Conservation (phyloP, 2,113 vertebrate genomes). For the Stictonetta naevosa region DNA sequence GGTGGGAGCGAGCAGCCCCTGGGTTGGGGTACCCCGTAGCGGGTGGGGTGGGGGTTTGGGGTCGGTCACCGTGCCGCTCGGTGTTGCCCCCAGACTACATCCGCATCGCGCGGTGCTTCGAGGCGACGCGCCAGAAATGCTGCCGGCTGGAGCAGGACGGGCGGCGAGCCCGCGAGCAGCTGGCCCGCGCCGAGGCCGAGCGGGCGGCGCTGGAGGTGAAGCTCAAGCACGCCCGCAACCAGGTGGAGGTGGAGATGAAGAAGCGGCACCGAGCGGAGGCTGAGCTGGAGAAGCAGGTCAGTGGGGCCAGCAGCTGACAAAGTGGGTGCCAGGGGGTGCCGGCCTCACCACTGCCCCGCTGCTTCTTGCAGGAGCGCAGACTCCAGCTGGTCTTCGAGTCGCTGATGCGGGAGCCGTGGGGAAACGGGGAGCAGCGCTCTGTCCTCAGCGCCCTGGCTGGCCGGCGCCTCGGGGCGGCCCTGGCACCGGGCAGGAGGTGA, state of each 20-base stretch:
- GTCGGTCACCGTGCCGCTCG: too few species aligned
- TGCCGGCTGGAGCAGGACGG: constrained; percentile 77
- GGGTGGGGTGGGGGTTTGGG: too few species aligned
- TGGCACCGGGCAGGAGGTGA: neutral
- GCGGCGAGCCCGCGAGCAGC: constrained; percentile 76
- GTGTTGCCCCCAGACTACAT: constrained; percentile 63
- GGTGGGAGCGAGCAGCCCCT: neutral
- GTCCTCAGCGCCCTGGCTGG: constrained; percentile 76
- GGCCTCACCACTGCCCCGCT: rapidly evolving
- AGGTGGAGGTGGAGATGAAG: constrained; percentile 89
- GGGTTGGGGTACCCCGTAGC: too few species aligned
- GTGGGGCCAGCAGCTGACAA: too few species aligned
- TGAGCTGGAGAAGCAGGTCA: constrained; percentile 84
- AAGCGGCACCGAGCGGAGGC: constrained; percentile 82
- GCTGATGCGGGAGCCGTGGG: constrained; percentile 77
- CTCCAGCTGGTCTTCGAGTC: constrained; percentile 84
- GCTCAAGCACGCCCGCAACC: constrained; percentile 87
- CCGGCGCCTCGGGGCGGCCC: neutral
- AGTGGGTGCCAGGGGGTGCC: rapidly evolving
- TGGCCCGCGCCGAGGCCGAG: constrained; percentile 81
- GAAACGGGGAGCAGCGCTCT: constrained; percentile 60
- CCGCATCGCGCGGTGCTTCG: constrained; percentile 72
- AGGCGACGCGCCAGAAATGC: constrained; percentile 77
- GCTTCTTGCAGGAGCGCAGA: constrained; percentile 77
- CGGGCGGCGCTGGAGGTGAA: constrained; percentile 83